phyloP scores from a whole-genome alignment of 1,140 invertebrate species.

The Eriosoma lanigerum region DNA sequence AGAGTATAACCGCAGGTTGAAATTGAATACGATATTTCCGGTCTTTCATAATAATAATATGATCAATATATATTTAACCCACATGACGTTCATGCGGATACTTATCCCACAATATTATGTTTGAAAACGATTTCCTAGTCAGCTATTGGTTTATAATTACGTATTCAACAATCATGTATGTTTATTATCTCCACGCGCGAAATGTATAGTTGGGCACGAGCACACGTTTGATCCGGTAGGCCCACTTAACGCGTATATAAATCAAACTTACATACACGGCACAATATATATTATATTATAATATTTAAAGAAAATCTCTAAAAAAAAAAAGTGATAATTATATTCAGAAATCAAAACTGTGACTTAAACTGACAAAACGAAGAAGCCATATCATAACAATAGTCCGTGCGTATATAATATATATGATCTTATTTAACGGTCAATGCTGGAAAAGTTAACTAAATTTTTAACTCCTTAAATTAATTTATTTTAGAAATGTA shows the following conservation, averaged over 20 bases:
- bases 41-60: conserved; percentile 6
- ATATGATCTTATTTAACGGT: no score
- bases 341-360: no score
- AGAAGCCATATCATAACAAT: no score
- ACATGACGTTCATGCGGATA: conserved; percentile 23
- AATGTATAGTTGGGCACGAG: conserved; percentile 6
- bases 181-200: conserved; percentile 11
- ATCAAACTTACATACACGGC: no score
- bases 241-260: no score
- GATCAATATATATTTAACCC: conserved; percentile 40
- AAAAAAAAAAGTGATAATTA: no score
- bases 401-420: no score
- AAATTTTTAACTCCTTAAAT: no score
- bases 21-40: conserved; percentile 45
- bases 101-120: conserved; percentile 13
- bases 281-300: neutral
- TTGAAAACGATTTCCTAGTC: conserved; percentile 35
- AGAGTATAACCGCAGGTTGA: neutral
- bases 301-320: no score
- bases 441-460: no score
- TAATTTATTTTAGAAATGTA: no score
- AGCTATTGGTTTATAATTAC: conserved; percentile 43
- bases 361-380: no score
- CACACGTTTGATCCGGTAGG: neutral
- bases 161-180: neutral